Base-by-base conservation (phyloP, 2,113 vertebrate species). In the Lophotis ruficrista region DNA sequence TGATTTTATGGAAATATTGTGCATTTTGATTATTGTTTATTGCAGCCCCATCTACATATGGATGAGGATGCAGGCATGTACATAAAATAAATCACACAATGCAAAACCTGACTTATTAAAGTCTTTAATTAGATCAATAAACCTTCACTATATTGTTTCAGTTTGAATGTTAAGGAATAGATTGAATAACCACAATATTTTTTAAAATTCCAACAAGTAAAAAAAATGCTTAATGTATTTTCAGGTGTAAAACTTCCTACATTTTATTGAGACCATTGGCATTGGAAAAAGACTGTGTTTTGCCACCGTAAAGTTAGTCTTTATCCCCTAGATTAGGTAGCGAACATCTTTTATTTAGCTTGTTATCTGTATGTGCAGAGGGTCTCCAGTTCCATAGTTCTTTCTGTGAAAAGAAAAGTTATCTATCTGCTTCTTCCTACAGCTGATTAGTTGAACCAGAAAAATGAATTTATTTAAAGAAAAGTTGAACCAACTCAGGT, bases 271-370 rank as follows among this genome's bases (percentile, higher is more conserved):
- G 45, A 91, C 24, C 38, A 48, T 28, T 57, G 33, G 6, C 51
- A 61, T 17, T 87, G 69, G 60, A 81, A 94, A 90, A 90, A 94
- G 14, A 83, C 60, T 23, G 2, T 76, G n/a, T 73, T 93, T 93
- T 94, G 80, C 83, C 83, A 94, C 76, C 21, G 2, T 43, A 25
- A 94, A 87, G 6, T 89, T 95, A 87, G 19, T 68, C 35, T 68
- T 93, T 96, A 97, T 97, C 95, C 96, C 93, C 93, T 70, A 89
- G 19, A 73, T 70, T 61, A 91, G 80, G 84, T n/a, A 89, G 86
- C 51, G 95, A 81, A 91, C 7, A 25, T 75, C 37, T 81, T 95
- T 73, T 81, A 27, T 24, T 77, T 87, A 89, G 8, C 15, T 83
- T 90, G 14, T 71, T 77, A 81, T 27, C 4, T 2, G 16, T 9